Percentiles rank a stretch among this genome's conserved stretches.
phyloP scores from a whole-genome alignment of 2,888 invertebrate genomes.

The Leucophenga montana region DNA sequence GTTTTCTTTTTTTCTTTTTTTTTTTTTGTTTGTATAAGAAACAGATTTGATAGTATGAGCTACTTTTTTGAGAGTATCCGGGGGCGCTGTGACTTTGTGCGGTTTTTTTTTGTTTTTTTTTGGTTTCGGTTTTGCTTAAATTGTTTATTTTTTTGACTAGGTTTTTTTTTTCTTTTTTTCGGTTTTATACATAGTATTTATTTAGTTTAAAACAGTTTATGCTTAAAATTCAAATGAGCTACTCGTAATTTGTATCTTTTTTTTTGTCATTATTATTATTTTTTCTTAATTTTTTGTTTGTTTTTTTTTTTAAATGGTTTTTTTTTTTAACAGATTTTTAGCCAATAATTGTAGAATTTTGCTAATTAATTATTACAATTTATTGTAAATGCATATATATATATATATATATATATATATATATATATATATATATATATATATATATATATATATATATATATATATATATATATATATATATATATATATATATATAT shows the following conservation, averaged over 20 bases:
- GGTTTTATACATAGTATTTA: not conserved
- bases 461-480: too few species aligned
- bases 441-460: too few species aligned
- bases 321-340: constrained; percentile 24
- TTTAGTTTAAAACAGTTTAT: not conserved
- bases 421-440: too few species aligned
- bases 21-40: not conserved
- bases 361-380: constrained; percentile 30
- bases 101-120: too few species aligned
- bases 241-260: constrained; percentile 15
- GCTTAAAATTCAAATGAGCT: constrained; percentile 1
- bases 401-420: too few species aligned
- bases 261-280: constrained; percentile 36
- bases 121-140: not conserved
- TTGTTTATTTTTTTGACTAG: too few species aligned
- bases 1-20: not conserved
- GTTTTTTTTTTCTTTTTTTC: constrained; percentile 5
- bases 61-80: not conserved
- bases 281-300: constrained; percentile 34
- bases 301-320: constrained; percentile 20
- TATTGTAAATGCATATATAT: constrained; percentile 30
- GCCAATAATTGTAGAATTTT: constrained; percentile 26
- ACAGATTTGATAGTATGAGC: not conserved
- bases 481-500: too few species aligned
- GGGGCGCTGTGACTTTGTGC: not conserved